Conservation (phyloP, 2,113 vertebrate species). For the Urocitellus parryii region DNA sequence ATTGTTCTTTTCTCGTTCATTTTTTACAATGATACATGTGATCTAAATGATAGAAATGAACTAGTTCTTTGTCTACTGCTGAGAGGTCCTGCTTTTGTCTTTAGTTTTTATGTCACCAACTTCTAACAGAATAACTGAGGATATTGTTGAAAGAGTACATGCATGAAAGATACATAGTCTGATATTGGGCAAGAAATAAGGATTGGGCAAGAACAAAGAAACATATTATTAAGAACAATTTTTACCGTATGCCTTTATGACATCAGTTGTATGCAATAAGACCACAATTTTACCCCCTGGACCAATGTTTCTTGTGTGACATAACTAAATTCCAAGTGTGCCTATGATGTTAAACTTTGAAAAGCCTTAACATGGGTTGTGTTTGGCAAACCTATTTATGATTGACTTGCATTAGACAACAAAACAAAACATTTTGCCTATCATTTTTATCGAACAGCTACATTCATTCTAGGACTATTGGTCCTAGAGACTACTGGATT, state of each 20-base stretch:
- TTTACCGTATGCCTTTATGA: background rate
- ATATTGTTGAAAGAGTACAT: background rate
- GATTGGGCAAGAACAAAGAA: background rate
- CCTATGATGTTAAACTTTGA: constrained; percentile 24
- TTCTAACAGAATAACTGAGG: background rate
- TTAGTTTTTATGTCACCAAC: background rate
- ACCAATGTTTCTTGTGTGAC: background rate
- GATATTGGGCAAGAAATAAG: background rate
- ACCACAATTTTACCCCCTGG: background rate
- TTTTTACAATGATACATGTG: background rate
- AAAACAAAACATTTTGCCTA: background rate
- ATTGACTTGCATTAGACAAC: background rate
- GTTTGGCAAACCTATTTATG: background rate
- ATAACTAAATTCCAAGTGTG: background rate
- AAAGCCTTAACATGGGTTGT: background rate
- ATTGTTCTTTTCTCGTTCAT: background rate
- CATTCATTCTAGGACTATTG: background rate
- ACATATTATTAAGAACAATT: background rate
- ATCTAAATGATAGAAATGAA: background rate
- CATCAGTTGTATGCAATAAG: background rate
- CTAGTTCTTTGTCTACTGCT: background rate
- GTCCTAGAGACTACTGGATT: background rate
- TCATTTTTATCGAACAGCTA: background rate
- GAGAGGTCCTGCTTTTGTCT: background rate
- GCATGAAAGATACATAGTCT: background rate